Conservation (phyloP, 2,888 invertebrate species). For the Drosophila formosana region DNA sequence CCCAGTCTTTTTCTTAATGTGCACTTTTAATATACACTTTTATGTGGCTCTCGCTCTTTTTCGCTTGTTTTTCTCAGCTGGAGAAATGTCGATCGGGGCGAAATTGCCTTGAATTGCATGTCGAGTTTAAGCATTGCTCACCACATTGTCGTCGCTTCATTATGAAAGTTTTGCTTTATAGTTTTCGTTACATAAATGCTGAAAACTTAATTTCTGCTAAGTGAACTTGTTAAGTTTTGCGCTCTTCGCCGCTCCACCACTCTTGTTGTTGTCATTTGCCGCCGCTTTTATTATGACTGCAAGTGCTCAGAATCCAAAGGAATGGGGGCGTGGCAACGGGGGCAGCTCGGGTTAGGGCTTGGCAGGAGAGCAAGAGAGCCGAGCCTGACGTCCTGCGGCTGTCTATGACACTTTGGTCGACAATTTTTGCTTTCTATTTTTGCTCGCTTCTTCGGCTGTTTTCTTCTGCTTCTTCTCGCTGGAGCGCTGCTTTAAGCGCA, state of each 20-base stretch:
- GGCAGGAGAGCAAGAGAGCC: background rate
- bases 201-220: slow-evolving; percentile 79
- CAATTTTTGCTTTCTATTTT: slow-evolving; percentile 21
- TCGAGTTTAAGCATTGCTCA: slow-evolving; percentile 58
- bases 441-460: slow-evolving; percentile 5
- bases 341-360: too few relatives aligned
- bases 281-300: slow-evolving; percentile 61
- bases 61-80: background rate
- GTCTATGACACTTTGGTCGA: slow-evolving; percentile 69
- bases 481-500: slow-evolving; percentile 57
- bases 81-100: slow-evolving; percentile 3
- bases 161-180: slow-evolving; percentile 77
- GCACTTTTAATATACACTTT: background rate
- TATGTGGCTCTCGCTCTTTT: background rate
- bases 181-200: slow-evolving; percentile 78
- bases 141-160: slow-evolving; percentile 78
- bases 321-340: background rate
- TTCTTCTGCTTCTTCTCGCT: slow-evolving; percentile 1
- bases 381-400: slow-evolving; percentile 42
- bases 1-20: background rate
- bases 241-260: slow-evolving; percentile 5
- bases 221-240: slow-evolving; percentile 80
- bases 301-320: background rate
- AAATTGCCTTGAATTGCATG: slow-evolving; percentile 24
- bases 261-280: slow-evolving; percentile 43